phyloP scores from a whole-genome alignment of 2,888 invertebrate species.

The Antitype chi region DNA sequence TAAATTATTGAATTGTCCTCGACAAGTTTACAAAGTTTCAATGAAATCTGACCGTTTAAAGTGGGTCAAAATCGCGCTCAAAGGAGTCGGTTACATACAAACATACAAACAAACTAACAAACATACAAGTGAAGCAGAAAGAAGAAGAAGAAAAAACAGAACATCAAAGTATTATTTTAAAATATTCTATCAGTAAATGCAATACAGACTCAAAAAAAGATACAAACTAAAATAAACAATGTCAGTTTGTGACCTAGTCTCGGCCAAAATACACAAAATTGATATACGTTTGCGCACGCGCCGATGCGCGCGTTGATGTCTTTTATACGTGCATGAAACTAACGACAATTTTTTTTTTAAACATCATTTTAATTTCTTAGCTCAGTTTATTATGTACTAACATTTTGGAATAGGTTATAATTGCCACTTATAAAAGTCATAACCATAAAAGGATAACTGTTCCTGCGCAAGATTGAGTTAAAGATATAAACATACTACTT shows the following conservation, averaged over 20 bases:
- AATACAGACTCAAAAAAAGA: not conserved
- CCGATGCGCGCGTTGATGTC: conserved; percentile 76
- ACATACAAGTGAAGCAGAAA: too few relatives aligned
- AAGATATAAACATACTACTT: conserved; percentile 52
- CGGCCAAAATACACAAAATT: conserved; percentile 19
- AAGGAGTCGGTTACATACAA: too few relatives aligned
- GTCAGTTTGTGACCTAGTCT: not conserved
- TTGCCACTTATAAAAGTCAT: conserved; percentile 42
- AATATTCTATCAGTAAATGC: not conserved
- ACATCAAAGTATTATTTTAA: not conserved
- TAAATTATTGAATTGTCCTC: too few relatives aligned
- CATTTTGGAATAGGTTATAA: conserved; percentile 46
- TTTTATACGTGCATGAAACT: conserved; percentile 66
- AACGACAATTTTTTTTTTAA: conserved; percentile 13
- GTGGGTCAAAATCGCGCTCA: too few relatives aligned
- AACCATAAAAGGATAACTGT: conserved; percentile 59
- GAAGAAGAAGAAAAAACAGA: too few relatives aligned
- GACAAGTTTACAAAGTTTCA: too few relatives aligned
- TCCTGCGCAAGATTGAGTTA: conserved; percentile 43
- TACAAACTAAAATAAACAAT: not conserved
- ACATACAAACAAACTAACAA: too few relatives aligned
- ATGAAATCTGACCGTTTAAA: too few relatives aligned
- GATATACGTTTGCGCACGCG: conserved; percentile 62
- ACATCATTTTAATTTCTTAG: conserved; percentile 6
- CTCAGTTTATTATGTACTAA: conserved; percentile 36